Evolutionary conservation across 2,113 vertebrate genomes (phyloP).

Genomic region (Cynoglossus semilaevis): DNA sequence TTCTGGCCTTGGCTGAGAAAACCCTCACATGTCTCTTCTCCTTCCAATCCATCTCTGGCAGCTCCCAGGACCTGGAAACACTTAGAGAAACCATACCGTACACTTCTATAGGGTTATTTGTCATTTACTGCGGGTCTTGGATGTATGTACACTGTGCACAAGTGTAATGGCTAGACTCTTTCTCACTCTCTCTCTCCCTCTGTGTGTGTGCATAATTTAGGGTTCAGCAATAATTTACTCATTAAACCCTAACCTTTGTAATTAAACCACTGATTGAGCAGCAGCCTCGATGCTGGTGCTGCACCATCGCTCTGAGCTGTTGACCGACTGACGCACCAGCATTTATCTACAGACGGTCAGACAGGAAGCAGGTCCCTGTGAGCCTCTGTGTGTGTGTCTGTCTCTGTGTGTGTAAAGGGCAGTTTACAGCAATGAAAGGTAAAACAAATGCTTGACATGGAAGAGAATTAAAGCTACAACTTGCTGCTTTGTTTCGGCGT

Average conservation of each 20-base stretch:
- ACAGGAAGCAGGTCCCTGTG: constrained; percentile 19
- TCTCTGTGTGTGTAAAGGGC: not conserved
- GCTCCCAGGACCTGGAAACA: constrained; percentile 37
- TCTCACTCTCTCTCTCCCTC: not conserved
- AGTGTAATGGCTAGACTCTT: constrained; percentile 15
- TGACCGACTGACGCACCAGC: constrained; percentile 30
- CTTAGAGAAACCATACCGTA: constrained; percentile 7
- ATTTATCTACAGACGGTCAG: constrained; percentile 35
- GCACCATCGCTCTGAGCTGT: constrained; percentile 41
- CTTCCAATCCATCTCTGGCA: not conserved
- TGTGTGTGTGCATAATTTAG: constrained; percentile 53
- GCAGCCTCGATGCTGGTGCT: constrained; percentile 29
- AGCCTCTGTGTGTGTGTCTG: not conserved
- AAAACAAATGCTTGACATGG: not conserved
- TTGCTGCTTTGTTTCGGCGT: not conserved
- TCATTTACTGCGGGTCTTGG: constrained; percentile 34
- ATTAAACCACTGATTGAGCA: constrained; percentile 61
- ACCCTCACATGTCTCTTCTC: not conserved
- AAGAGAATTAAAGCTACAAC: not conserved
- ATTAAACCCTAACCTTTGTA: constrained; percentile 66
- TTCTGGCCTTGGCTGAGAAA: constrained; percentile 9
- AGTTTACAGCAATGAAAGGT: not conserved
- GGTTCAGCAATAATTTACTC: constrained; percentile 60
- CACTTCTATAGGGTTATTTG: constrained; percentile 30
- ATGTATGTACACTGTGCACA: constrained; percentile 22